These are phyloP conservation scores for Drosophila nr. perissopoda DNA, from an alignment of 2,888 invertebrate species.

Conservation along the genomic window DNA sequence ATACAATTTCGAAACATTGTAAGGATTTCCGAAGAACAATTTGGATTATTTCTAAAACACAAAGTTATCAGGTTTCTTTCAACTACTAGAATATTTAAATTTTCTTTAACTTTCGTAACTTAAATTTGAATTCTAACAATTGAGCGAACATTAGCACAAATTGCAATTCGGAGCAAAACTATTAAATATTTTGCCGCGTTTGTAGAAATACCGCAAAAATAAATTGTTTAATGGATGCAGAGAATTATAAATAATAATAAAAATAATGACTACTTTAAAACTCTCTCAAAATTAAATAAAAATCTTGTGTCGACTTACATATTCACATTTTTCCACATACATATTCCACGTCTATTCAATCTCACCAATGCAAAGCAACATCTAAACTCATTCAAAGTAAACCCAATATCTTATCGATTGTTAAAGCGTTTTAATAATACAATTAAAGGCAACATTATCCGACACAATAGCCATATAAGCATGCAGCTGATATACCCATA, in stretches of 20 bases:
- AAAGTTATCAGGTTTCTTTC: not conserved
- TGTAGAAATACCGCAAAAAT: not conserved
- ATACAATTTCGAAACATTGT: rapidly evolving
- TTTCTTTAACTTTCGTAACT: not conserved
- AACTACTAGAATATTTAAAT: not conserved
- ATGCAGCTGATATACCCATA: constrained; percentile 3
- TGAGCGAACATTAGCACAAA: not conserved
- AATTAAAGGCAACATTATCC: constrained; percentile 50
- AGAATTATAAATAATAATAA: not conserved
- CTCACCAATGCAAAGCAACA: not conserved
- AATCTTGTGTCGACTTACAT: not conserved
- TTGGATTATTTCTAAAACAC: not conserved
- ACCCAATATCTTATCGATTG: constrained; percentile 7
- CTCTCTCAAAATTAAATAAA: not conserved
- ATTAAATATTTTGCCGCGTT: not conserved
- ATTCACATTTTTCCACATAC: not conserved
- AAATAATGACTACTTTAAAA: not conserved
- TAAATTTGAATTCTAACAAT: not conserved
- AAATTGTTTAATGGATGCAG: not conserved
- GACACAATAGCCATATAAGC: constrained; percentile 26
- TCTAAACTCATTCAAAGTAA: not conserved
- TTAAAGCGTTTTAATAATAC: constrained; percentile 23
- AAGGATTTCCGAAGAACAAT: not conserved
- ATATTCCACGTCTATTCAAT: not conserved
- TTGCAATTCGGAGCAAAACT: not conserved